Base-by-base conservation (phyloP, 2,113 vertebrate genomes). In the Hippolais icterina region DNA sequence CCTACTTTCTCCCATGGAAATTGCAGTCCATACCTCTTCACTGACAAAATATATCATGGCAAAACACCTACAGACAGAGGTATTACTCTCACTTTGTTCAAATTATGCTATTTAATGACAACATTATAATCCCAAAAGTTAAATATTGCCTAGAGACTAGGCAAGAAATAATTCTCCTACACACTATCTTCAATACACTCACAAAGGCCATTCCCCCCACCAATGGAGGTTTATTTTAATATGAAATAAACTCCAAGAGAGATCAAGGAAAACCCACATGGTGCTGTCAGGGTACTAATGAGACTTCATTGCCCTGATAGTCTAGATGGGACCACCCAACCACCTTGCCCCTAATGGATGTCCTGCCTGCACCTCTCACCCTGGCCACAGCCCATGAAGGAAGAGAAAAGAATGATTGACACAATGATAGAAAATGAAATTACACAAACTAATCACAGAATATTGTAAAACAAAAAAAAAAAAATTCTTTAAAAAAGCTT, bases 41-140 rank as follows among this genome's bases (percentile, higher is more conserved):
- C 12, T 1, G 0, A 2, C 15, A 63, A 2, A 1, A 37, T 1
- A 0, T 15, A 46, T 11, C n/a, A 27, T 3, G 3, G 44, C 20
- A 63, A 74, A 66, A 84, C 29, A 78, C 39, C 56, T 65, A n/a
- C 12, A 91, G 5, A 35, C 2, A 89, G 6, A 75, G 84, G 75
- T 4, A 81, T 1, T 54, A 7, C 25, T 81, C 21, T 74, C 47
- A 15, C 18, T 80, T 74, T 75, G 33, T 21, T 70, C 68, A 66
- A 35, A 74, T 27, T 2, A 46, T 27, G 21, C 12, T 25, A 22
- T 18, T 53, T 61, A 84, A 57, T 46, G 21, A 57, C 27, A 47
- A 19, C 2, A 76, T 27, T 31, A 19, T 21, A 53, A 21, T 6
- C 80, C 15, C 25, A 53, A 72, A 66, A 83, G 24, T 5, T 70